Evolutionary conservation across 2,113 vertebrate species (phyloP), one percentile per base, ranked within the genome.

Genomic region (Oryzias melastigma): DNA sequence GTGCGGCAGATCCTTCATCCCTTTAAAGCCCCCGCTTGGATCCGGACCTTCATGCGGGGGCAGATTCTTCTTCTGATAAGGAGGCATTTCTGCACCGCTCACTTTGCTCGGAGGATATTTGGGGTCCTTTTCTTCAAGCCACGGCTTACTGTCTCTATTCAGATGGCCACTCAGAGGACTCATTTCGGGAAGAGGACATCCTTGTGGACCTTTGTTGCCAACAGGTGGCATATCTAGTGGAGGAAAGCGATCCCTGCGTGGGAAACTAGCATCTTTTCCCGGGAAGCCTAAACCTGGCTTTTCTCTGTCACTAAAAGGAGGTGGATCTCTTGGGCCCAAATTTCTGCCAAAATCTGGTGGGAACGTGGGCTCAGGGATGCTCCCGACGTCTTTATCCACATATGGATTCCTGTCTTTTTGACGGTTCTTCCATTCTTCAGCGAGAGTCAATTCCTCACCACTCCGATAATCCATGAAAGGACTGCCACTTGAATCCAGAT

Each of bases 401-500:
- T 79, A 74, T 52, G 83, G 19, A 1, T 25, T 80, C 61, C 84
- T 69, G 35, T 90, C 87, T 57, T 87, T 82, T 19, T 60, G 78
- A 61, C 86, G 85, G 42, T 69, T 89, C 58, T 87, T 90, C 91
- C 90, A 92, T 56, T 92, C 91, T 24, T 93, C 91, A 5, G 89
- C 88, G 47, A 89, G 86, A 20, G 89, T 87, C 79, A 91, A 87
- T 46, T 85, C 87, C 61, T 91, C 92, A 35, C 90, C 87, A 22
- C 85, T 80, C 46, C 91, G 69, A 65, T 89, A 90, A 67, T 85
- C 87, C 66, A 85, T 71, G 2, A 88, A 72, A 5, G 86, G 78
- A 55, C 75, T 87, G 27, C 73, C 85, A 25, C 77, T 61, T 43
- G 74, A 64, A 1, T 89, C 85, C 19, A 68, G 61, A 62, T 85